Evolutionary conservation across 1,140 invertebrate species (phyloP).

Genomic region (Aradophagus sp.): DNA sequence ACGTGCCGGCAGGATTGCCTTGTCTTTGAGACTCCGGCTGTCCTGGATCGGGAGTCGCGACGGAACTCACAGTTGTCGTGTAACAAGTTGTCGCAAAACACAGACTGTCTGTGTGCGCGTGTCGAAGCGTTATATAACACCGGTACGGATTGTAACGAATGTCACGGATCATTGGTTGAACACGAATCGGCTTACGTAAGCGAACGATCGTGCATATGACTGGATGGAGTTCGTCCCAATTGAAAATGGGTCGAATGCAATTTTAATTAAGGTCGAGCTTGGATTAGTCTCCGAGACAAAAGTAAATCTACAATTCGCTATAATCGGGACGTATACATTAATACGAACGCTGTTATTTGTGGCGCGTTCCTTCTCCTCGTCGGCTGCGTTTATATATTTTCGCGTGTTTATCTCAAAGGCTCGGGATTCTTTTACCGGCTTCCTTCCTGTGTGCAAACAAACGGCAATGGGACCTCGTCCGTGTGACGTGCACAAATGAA

Average conservation of each 20-base stretch:
- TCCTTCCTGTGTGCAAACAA: constrained; percentile 18
- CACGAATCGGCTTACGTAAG: constrained; percentile 50
- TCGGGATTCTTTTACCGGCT: constrained; percentile 17
- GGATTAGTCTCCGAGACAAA: constrained; percentile 57
- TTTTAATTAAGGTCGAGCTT: constrained; percentile 60
- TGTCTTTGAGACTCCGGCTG: too few species aligned
- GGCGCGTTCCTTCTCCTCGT: constrained; percentile 13
- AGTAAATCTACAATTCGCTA: constrained; percentile 50
- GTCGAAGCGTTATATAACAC: constrained; percentile 26
- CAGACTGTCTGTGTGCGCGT: too few species aligned
- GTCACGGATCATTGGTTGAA: constrained; percentile 51
- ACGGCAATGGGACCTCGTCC: too few species aligned
- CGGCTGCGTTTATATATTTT: constrained; percentile 19
- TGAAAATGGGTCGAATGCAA: constrained; percentile 58
- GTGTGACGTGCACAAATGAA: too few species aligned
- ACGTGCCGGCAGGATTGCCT: too few species aligned
- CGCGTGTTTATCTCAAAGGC: constrained; percentile 35
- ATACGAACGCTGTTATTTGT: constrained; percentile 45
- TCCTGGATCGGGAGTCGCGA: too few species aligned
- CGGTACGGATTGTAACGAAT: constrained; percentile 44
- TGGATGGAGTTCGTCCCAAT: constrained; percentile 48
- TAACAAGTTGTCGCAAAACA: constrained; percentile 25
- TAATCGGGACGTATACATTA: constrained; percentile 54
- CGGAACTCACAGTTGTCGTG: too few species aligned
- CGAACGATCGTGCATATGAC: constrained; percentile 49